Percentiles rank a stretch among this genome's conserved stretches.
phyloP scores from a whole-genome alignment of 30 jellyfish, hydroid and myxozoan species.

The Cassiopea xamachana region DNA sequence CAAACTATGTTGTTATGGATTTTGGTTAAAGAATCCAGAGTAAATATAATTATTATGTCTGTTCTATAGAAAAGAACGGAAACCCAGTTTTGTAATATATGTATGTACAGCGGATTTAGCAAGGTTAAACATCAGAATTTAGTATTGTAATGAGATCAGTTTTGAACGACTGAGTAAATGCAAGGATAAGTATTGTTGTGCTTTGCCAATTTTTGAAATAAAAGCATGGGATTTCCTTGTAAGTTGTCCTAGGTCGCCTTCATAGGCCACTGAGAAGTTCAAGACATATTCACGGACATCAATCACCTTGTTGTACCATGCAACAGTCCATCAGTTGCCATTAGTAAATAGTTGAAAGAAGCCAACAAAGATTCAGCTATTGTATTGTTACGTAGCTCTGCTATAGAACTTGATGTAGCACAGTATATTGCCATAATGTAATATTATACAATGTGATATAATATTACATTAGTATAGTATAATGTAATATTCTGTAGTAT shows the following conservation, averaged over 20 bases:
- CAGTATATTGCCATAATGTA: not conserved
- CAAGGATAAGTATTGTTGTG: not conserved
- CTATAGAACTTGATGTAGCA: not conserved
- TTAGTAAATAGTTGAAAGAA: too few relatives aligned
- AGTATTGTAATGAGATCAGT: not conserved
- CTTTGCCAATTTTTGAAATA: not conserved
- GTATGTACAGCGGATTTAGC: constrained; percentile 5
- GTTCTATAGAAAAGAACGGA: constrained; percentile 5
- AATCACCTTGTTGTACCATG: too few relatives aligned
- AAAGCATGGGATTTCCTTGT: not conserved
- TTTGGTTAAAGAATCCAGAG: not conserved
- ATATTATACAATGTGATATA: too few relatives aligned
- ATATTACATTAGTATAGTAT: not conserved
- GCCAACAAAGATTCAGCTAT: too few relatives aligned
- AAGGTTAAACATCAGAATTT: not conserved
- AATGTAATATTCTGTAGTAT: too few relatives aligned
- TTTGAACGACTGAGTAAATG: not conserved
- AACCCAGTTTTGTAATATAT: not conserved
- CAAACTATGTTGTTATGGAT: not conserved
- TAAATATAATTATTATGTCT: constrained; percentile 19
- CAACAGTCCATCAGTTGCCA: too few relatives aligned
- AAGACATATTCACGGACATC: not conserved
- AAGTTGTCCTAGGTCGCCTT: not conserved
- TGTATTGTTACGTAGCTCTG: too few relatives aligned
- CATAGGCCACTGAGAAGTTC: not conserved